Evolutionary conservation across 2,113 vertebrate species (phyloP).

Genomic region (Bambusicola thoracicus): DNA sequence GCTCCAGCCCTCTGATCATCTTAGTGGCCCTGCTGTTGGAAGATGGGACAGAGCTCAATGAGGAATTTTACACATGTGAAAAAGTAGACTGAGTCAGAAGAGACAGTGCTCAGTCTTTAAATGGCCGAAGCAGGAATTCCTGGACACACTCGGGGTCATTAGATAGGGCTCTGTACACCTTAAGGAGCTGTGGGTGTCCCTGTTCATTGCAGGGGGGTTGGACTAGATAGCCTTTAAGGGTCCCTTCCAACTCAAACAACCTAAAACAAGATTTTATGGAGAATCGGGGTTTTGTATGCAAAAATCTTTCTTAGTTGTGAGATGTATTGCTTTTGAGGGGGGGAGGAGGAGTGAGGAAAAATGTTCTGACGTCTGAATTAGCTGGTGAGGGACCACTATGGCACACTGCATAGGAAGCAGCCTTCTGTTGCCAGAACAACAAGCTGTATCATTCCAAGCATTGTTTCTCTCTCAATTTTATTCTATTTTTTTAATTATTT

Average conservation of each 20-base stretch:
- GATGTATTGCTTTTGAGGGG: neutral
- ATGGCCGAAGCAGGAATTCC: neutral
- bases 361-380: neutral
- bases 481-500: neutral
- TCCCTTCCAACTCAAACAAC: neutral
- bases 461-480: neutral
- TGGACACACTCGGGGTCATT: no score
- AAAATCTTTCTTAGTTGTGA: neutral
- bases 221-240: no score
- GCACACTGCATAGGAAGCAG: neutral
- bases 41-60: neutral
- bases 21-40: neutral
- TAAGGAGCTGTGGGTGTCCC: no score
- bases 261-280: neutral
- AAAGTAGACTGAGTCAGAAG: neutral
- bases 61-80: neutral
- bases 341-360: neutral
- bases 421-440: neutral
- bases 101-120: neutral
- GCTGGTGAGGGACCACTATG: neutral
- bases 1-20: no score
- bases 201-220: no score
- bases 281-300: neutral
- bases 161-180: no score
- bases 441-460: accelerated